Evolutionary conservation across 2,797 vertebrate species (phyloP).

Genomic region (Peromyscus eremicus): DNA sequence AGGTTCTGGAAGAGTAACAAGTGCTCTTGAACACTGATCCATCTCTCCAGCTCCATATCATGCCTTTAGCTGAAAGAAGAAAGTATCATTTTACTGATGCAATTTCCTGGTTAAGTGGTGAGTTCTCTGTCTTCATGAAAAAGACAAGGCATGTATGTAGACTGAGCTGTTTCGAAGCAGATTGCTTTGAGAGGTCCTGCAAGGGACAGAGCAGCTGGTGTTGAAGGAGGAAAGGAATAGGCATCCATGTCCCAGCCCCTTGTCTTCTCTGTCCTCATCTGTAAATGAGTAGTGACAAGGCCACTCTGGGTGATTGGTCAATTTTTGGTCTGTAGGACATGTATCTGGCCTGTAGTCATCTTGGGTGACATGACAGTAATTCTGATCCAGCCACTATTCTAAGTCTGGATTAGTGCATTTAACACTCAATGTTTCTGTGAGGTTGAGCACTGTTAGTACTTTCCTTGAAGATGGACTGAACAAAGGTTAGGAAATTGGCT

Average conservation of each 20-base stretch:
- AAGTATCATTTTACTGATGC: neutral
- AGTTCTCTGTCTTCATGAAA: neutral
- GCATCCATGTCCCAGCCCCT: neutral
- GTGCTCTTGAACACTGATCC: neutral
- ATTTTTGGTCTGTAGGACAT: neutral
- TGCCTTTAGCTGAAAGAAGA: slow-evolving; percentile 17
- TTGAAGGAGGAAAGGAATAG: neutral
- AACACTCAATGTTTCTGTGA: neutral
- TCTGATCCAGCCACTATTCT: neutral
- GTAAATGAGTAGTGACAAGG: neutral
- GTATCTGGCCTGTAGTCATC: neutral
- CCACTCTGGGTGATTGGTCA: neutral
- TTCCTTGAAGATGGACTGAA: neutral
- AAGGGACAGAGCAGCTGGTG: neutral
- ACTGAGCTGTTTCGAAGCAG: neutral
- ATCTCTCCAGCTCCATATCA: neutral
- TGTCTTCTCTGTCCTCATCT: neutral
- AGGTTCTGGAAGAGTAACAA: neutral
- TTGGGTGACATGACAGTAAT: neutral
- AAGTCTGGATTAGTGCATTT: neutral
- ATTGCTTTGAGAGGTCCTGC: neutral
- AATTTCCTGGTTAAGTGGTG: neutral
- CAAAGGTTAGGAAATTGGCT: neutral
- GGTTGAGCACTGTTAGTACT: neutral
- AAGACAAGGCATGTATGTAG: neutral